phyloP scores from a whole-genome alignment of 2,113 vertebrate genomes.

The Typhlomys cinereus region DNA sequence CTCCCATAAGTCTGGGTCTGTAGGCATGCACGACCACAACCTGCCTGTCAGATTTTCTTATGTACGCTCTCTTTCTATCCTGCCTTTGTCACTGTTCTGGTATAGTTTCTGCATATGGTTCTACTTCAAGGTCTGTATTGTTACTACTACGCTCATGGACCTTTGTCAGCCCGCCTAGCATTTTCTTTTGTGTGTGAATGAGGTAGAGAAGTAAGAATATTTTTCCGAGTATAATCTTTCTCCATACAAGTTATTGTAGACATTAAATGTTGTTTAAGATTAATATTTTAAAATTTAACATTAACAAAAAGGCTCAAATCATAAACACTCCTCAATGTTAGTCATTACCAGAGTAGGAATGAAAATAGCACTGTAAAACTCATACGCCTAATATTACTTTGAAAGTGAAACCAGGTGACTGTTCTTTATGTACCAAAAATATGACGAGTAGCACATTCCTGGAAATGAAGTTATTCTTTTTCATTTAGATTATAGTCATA shows the following conservation, averaged over 20 bases:
- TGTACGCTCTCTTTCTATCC: not conserved
- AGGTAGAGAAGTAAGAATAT: not conserved
- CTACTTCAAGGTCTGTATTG: not conserved
- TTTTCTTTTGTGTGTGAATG: not conserved
- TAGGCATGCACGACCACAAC: accelerated
- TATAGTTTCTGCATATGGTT: not conserved
- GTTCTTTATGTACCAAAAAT: not conserved
- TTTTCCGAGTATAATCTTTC: conserved; percentile 29
- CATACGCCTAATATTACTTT: not conserved
- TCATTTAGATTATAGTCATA: not conserved
- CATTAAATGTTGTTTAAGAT: conserved; percentile 24
- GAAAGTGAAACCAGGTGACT: not conserved
- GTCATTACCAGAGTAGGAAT: not conserved
- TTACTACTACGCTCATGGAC: not conserved
- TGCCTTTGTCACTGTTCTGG: not conserved
- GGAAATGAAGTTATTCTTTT: conserved; percentile 45
- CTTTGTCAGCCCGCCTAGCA: not conserved
- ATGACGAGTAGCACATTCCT: not conserved
- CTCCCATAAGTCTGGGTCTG: not conserved
- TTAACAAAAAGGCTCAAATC: not conserved
- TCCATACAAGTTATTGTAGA: not conserved
- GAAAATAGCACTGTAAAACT: conserved; percentile 31
- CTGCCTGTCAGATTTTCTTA: not conserved
- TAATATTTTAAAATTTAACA: conserved; percentile 31
- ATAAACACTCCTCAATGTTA: not conserved